These are phyloP conservation scores for Priocnemis perturbator DNA, from an alignment of 2,888 invertebrate species.

Conservation along the genomic window DNA sequence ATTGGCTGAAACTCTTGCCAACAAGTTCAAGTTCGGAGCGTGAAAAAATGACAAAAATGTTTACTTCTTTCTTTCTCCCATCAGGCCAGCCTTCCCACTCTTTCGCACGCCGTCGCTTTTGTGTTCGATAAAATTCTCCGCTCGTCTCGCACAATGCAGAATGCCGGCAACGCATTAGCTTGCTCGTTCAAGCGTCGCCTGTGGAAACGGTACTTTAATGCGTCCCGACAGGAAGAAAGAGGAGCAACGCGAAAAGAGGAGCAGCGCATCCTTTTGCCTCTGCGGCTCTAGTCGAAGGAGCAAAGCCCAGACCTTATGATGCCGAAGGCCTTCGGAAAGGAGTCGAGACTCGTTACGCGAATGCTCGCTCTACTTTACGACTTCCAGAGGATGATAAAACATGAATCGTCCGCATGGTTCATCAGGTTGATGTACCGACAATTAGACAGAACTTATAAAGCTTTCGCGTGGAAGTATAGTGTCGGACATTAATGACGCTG, in stretches of 20 bases:
- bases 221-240: conserved; percentile 10
- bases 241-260: conserved; percentile 3
- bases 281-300: not conserved
- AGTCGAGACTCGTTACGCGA: not conserved
- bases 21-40: no score
- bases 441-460: no score
- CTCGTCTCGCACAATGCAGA: conserved; percentile 2
- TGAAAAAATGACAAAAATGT: no score
- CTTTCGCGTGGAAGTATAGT: no score
- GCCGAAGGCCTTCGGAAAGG: not conserved
- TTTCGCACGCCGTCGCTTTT: not conserved
- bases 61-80: not conserved
- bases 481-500: no score
- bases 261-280: not conserved
- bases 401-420: no score
- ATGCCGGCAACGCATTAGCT: conserved; percentile 4
- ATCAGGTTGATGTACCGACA: no score
- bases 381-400: no score
- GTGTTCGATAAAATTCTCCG: not conserved
- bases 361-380: not conserved
- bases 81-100: not conserved
- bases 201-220: conserved; percentile 22
- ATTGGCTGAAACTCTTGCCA: no score
- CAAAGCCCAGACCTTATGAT: not conserved
- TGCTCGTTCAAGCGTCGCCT: conserved; percentile 21